These are phyloP conservation scores for Lasioglossum pauxillum DNA, from an alignment of 2,888 invertebrate genomes.

Conservation along the genomic window DNA sequence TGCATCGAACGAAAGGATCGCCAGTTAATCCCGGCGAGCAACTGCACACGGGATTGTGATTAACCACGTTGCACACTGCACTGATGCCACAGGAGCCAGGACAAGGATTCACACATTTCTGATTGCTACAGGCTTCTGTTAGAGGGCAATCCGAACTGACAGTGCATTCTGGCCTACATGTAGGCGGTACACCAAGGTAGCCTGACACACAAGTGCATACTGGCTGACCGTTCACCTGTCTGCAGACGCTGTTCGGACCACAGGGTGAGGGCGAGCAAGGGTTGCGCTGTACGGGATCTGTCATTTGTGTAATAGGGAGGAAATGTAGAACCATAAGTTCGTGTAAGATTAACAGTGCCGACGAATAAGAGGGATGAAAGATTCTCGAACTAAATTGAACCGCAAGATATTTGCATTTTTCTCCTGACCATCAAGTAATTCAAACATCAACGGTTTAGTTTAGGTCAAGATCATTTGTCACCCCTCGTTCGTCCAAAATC, in stretches of 20 bases:
- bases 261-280: slow-evolving; percentile 92
- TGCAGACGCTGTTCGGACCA: slow-evolving; percentile 91
- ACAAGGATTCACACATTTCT: slow-evolving; percentile 93
- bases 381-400: neutral
- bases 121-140: slow-evolving; percentile 91
- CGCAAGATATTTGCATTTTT: neutral
- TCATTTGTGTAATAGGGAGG: no score
- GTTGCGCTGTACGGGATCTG: slow-evolving; percentile 79
- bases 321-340: neutral
- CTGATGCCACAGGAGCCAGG: slow-evolving; percentile 91
- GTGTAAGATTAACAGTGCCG: neutral
- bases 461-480: neutral
- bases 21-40: slow-evolving; percentile 90
- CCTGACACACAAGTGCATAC: slow-evolving; percentile 91
- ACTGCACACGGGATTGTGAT: slow-evolving; percentile 94
- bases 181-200: slow-evolving; percentile 89
- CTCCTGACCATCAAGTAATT: neutral
- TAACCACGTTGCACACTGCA: slow-evolving; percentile 91
- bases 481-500: neutral
- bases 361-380: neutral
- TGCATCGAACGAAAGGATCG: slow-evolving; percentile 92
- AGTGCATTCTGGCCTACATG: slow-evolving; percentile 93
- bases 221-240: slow-evolving; percentile 86
- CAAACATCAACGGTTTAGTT: neutral
- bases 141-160: slow-evolving; percentile 92